Base-by-base conservation (phyloP, 1,140 invertebrate species). In the Drosophila ironensis region DNA sequence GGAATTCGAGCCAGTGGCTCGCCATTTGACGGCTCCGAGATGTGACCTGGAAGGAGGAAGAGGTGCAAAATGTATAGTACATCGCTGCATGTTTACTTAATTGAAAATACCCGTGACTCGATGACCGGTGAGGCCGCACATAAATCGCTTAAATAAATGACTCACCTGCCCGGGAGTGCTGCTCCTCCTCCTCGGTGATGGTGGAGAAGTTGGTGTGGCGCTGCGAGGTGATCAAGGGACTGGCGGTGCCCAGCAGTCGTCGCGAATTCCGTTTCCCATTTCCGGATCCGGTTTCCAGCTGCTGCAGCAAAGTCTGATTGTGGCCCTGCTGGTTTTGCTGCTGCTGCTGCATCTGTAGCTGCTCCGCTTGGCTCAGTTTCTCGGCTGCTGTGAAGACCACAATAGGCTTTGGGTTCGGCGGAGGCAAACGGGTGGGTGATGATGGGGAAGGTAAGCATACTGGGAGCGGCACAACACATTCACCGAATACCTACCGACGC, bases 151-250 rank as follows among this genome's bases (percentile, higher is more conserved):
- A 3, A 37, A 9, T 37, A 17, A 17, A 37, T 41, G 33, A 4
- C 35, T 48, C 25, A 63, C 50, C 57, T 48, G 63, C 30, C 19
- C 66, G 50, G n/a, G 47, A 80, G 24, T 68, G 67, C 17, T 86
- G 74, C 25, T 87, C 76, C 53, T 87, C 82, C 44, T 87, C 82
- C 46, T 82, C 82, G 60, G 80, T 86, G n/a, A 86, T 86, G 66
- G 80, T 86, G 17, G 76, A 82, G 24, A 82, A 84, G 20, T 87
- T 87, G 9, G 82, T 87, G 3, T 72, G 54, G 4, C 76, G 70
- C 52, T 88, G 84, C 0, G 76, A 87, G n/a, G 86, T 82, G 14
- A 76, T 81, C 51, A 87, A 35, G 8, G 82, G 81, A 41, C 82
- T 87, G 8, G 67, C 59, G 0, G 67, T 42, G 0, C 27, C 51